These are phyloP conservation scores for Synanthedon formicaeformis DNA, from an alignment of 2,888 invertebrate genomes.

Conservation along the genomic window DNA sequence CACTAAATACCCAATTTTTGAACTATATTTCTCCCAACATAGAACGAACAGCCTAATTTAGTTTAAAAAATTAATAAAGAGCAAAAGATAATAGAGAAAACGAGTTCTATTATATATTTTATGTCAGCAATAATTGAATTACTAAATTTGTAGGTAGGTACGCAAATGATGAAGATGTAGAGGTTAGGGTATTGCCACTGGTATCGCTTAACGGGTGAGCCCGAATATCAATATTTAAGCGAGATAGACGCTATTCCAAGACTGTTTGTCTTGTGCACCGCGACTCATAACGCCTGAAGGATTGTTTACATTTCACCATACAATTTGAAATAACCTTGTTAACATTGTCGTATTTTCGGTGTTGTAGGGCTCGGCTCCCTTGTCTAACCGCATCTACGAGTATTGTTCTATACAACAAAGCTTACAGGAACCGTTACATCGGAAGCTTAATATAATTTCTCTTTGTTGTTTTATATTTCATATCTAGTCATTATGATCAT, in stretches of 20 bases:
- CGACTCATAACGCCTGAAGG: constrained; percentile 48
- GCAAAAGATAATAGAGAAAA: too few species aligned
- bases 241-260: constrained; percentile 34
- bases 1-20: too few species aligned
- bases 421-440: too few species aligned
- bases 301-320: constrained; percentile 51
- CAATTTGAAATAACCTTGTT: constrained; percentile 50
- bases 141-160: constrained; percentile 6
- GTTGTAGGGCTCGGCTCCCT: constrained; percentile 9
- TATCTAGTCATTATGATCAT: too few species aligned
- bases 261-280: constrained; percentile 54
- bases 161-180: constrained; percentile 8
- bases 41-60: too few species aligned
- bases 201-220: constrained; percentile 13
- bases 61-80: too few species aligned
- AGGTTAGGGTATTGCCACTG: neutral
- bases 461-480: too few species aligned
- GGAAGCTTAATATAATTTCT: too few species aligned
- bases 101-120: too few species aligned
- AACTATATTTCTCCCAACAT: too few species aligned
- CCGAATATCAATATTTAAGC: constrained; percentile 54
- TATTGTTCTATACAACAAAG: neutral
- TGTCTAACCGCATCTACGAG: constrained; percentile 3
- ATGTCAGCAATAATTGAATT: constrained; percentile 1
- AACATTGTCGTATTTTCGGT: constrained; percentile 29